Conservation (phyloP, 2,797 vertebrate species). For the Ispidina lecontei region DNA sequence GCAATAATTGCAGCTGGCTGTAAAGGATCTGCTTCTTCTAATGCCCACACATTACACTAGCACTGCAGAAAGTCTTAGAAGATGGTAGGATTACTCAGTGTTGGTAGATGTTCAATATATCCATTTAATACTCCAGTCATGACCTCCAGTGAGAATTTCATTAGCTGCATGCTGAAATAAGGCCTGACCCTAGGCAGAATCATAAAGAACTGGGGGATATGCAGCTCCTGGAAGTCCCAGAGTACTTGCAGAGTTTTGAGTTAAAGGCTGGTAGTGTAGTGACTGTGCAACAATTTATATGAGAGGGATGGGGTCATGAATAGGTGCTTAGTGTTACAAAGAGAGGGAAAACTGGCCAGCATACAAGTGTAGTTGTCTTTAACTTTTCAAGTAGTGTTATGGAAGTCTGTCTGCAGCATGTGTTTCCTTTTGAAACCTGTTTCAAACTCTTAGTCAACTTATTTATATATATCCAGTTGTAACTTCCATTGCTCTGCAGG, state of each 20-base stretch:
- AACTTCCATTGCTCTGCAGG: not conserved
- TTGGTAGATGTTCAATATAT: not conserved
- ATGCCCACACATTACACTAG: not conserved
- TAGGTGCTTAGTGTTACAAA: not conserved
- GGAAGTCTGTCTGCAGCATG: not conserved
- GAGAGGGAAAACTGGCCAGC: not conserved
- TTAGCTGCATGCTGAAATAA: not conserved
- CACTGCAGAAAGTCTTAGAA: not conserved
- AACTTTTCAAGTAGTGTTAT: not conserved
- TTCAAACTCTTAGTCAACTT: not conserved
- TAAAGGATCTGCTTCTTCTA: not conserved
- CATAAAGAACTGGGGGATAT: not conserved
- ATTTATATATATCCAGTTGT: not conserved
- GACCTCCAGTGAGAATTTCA: not conserved
- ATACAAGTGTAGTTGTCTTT: not conserved
- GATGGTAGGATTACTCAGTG: not conserved
- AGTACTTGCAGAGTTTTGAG: not conserved
- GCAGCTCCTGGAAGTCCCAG: not conserved
- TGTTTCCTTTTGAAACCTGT: not conserved
- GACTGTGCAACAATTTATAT: not conserved
- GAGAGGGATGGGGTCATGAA: not conserved
- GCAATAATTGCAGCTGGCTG: not conserved
- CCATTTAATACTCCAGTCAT: not conserved
- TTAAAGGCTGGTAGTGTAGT: not conserved
- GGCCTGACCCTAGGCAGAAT: not conserved